Percentiles rank a stretch among this genome's conserved stretches.
Conservation (phyloP, 2,113 vertebrate genomes). For the Hippolais icterina region DNA sequence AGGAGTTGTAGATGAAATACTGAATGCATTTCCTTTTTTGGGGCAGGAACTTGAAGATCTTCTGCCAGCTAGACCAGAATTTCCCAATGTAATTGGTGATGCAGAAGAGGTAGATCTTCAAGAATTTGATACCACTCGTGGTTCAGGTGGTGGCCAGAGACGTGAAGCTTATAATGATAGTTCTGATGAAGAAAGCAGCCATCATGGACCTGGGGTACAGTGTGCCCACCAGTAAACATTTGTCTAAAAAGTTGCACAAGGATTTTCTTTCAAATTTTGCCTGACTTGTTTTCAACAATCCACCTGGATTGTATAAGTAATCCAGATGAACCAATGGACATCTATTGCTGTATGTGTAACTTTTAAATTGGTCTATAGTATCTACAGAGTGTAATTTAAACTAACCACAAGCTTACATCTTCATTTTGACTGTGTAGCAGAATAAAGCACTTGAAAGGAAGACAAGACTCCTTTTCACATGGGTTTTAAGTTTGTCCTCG, state of each 20-base stretch:
- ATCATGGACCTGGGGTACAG: conserved; percentile 95
- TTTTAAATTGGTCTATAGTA: conserved; percentile 89
- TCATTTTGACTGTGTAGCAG: conserved; percentile 78
- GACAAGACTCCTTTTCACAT: conserved; percentile 73
- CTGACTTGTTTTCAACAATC: conserved; percentile 73
- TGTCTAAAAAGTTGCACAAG: conserved; percentile 72
- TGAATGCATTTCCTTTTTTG: not conserved
- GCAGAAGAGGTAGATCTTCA: conserved; percentile 95
- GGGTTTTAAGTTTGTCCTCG: conserved; percentile 81
- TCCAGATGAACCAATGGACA: conserved; percentile 80
- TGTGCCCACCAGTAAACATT: conserved; percentile 93
- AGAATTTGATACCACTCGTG: conserved; percentile 90
- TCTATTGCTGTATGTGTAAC: conserved; percentile 89
- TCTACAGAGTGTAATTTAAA: conserved; percentile 95
- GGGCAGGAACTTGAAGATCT: conserved; percentile 94
- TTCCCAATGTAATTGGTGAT: conserved; percentile 86
- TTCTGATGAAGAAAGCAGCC: conserved; percentile 94
- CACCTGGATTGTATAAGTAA: conserved; percentile 74
- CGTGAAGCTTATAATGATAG: conserved; percentile 97
- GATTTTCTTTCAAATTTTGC: conserved; percentile 75
- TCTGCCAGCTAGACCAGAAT: conserved; percentile 91
- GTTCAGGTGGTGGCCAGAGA: conserved; percentile 86
- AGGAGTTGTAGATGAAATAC: not conserved
- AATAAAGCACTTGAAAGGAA: conserved; percentile 82
- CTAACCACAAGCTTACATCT: conserved; percentile 85